Base-by-base conservation (phyloP, 2,888 invertebrate genomes). In the Aplocera efformata region DNA sequence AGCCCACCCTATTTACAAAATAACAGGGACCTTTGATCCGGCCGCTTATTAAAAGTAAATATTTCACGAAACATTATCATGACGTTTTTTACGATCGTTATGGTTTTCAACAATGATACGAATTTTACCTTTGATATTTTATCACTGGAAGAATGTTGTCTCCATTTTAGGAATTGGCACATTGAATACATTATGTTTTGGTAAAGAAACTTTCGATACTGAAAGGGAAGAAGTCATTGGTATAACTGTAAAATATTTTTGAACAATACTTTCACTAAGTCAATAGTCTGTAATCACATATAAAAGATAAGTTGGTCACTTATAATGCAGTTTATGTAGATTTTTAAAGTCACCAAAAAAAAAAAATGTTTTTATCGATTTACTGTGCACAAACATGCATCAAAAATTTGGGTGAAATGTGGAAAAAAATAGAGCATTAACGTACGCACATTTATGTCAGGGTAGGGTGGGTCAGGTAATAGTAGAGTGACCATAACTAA, bases 21-120 rank as follows among this genome's bases (percentile, higher is more conserved):
- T 76, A 79, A 72, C 70, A 72, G 72, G 71, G 86, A 88, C 88
- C 89, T 88, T 86, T 89, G 86, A 88, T 86, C 88, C 67, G 61
- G 60, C 60, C 71, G 77, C 85, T 84, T 85, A 89, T 88, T 88
- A 88, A 85, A 85, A 76, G 72, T 83, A 81, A 86, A 86, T 88
- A 88, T 85, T 84, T 89, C 79, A 88, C 74, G 69, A 69, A 72
- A 70, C 55, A 67, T 68, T 71, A 77, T 69, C 60, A 44, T 47
- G 43, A 28, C 26, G 51, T 55, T 60, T 63, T 71, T 68, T 62
- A 66, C 60, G 51, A 45, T 35, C 39, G 44, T 48, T 53, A 52
- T 49, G 39, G 29, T 31, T 34, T 41, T 10, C 24, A 33, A 25
- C 38, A 44, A 40, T 45, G 39, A 10, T 32, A 10, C 11, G 40